These are phyloP conservation scores for Apodemus agrarius DNA, from an alignment of 2,797 vertebrate genomes.

Conservation along the genomic window DNA sequence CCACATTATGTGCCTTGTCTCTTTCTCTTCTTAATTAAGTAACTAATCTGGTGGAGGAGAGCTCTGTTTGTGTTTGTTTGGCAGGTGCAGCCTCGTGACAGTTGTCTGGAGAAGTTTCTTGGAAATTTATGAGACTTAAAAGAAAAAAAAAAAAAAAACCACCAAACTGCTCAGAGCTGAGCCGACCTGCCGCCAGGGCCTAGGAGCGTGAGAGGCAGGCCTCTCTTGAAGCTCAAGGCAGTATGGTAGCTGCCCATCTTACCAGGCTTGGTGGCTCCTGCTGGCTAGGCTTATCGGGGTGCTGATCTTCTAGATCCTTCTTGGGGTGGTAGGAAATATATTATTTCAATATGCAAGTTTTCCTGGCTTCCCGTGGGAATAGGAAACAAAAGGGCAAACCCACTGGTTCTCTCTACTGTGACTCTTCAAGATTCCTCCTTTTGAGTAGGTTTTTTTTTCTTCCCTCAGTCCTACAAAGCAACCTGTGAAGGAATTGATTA, in stretches of 20 bases:
- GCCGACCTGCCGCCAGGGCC: slow-evolving; percentile 73
- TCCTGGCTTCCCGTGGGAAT: background rate
- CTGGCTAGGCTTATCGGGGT: background rate
- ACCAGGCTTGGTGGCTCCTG: background rate
- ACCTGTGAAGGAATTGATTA: background rate
- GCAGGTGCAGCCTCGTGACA: slow-evolving; percentile 82
- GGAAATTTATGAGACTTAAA: slow-evolving; percentile 84
- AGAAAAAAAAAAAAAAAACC: slow-evolving; percentile 45
- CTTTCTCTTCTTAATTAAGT: slow-evolving; percentile 84
- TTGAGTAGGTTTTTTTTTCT: background rate
- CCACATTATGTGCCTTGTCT: slow-evolving; percentile 75
- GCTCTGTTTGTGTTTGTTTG: slow-evolving; percentile 80
- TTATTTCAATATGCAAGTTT: background rate
- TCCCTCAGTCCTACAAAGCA: background rate
- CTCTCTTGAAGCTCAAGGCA: background rate
- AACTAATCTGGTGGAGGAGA: slow-evolving; percentile 76
- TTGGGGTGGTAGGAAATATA: background rate
- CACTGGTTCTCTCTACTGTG: background rate
- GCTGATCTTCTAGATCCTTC: background rate
- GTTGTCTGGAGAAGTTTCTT: slow-evolving; percentile 84
- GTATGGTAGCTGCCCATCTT: background rate
- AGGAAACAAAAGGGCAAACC: background rate
- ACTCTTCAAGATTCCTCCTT: slow-evolving; percentile 10
- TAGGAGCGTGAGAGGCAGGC: slow-evolving; percentile 40
- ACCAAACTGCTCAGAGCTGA: slow-evolving; percentile 81